phyloP scores from a whole-genome alignment of 1,140 invertebrate species.

The Nomia melanderi region DNA sequence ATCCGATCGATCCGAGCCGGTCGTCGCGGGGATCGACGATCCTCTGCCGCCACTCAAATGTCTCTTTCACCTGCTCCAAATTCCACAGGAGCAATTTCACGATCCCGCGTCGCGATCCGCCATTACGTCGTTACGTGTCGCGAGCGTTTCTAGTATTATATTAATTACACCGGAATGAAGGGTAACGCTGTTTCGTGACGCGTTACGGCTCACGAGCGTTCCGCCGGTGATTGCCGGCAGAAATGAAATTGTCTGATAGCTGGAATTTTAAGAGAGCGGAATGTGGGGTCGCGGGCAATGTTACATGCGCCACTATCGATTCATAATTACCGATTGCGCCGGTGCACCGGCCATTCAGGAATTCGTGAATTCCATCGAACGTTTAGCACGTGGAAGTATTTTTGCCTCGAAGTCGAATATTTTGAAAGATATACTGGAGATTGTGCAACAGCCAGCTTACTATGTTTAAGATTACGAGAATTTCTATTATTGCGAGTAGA shows the following conservation, averaged over 20 bases:
- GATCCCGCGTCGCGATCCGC: slow-evolving; percentile 35
- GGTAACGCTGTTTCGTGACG: slow-evolving; percentile 25
- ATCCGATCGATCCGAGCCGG: slow-evolving; percentile 11
- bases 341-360: background rate
- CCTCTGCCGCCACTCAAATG: slow-evolving; percentile 49
- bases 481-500: too few species aligned
- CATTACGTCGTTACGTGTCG: slow-evolving; percentile 45
- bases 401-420: too few species aligned
- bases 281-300: background rate
- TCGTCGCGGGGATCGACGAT: slow-evolving; percentile 30
- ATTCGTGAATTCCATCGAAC: too few species aligned
- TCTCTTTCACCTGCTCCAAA: slow-evolving; percentile 61
- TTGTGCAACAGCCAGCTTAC: too few species aligned
- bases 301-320: background rate
- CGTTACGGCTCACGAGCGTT: background rate
- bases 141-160: slow-evolving; percentile 48
- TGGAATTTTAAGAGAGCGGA: background rate
- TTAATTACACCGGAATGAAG: slow-evolving; percentile 48
- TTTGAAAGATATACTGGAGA: too few species aligned
- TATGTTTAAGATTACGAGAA: too few species aligned
- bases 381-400: too few species aligned
- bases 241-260: slow-evolving; percentile 4
- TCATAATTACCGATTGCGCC: background rate
- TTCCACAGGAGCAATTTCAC: slow-evolving; percentile 48
- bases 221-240: background rate